Conservation (phyloP, 2,113 vertebrate genomes). For the Mus musculus region DNA sequence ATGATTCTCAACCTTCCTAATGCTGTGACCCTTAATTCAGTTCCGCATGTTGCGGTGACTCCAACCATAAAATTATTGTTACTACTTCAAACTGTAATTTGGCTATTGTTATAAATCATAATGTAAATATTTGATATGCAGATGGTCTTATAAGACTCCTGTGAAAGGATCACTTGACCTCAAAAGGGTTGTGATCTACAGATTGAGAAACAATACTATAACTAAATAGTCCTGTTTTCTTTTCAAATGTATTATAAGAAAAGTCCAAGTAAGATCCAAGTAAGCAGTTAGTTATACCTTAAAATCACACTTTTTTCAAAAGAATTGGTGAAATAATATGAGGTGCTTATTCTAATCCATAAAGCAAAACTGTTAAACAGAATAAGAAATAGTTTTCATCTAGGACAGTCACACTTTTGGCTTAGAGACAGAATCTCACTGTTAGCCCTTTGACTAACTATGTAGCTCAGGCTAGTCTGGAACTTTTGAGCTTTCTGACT, state of each 20-base stretch:
- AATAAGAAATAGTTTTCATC: background rate
- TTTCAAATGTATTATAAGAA: constrained; percentile 54
- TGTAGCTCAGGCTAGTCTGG: background rate
- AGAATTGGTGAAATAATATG: constrained; percentile 29
- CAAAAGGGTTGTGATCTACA: background rate
- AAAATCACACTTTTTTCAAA: constrained; percentile 43
- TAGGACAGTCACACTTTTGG: background rate
- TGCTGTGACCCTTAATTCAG: background rate
- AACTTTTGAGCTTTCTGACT: background rate
- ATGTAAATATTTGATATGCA: background rate
- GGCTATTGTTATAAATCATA: background rate
- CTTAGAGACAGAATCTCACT: background rate
- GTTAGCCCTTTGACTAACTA: background rate
- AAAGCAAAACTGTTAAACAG: constrained; percentile 10
- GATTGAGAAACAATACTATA: background rate
- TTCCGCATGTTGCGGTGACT: background rate
- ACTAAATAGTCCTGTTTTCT: background rate
- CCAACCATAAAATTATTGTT: background rate
- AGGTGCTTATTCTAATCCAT: constrained; percentile 35
- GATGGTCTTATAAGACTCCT: background rate
- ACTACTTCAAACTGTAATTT: background rate
- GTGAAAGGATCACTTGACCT: background rate
- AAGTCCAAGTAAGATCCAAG: constrained; percentile 11
- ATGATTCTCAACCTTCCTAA: background rate
- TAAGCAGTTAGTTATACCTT: constrained; percentile 47